Conservation (phyloP, 1,140 invertebrate species). For the Eurosta solidaginis region DNA sequence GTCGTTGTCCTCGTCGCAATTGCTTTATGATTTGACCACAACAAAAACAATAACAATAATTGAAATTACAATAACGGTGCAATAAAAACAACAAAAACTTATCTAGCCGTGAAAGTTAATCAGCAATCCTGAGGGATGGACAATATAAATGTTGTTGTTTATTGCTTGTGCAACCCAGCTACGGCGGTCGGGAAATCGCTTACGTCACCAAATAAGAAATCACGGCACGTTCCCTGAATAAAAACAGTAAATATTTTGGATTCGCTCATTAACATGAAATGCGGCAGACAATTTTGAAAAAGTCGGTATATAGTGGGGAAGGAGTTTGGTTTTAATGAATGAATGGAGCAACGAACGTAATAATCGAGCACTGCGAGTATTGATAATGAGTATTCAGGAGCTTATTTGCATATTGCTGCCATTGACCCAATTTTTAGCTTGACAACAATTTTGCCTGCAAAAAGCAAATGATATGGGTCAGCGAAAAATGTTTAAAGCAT, state of each 20-base stretch:
- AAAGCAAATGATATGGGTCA: too few species aligned
- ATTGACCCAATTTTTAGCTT: conserved; percentile 7
- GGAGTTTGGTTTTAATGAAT: background rate
- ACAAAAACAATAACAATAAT: background rate
- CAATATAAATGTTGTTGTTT: background rate
- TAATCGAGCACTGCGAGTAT: background rate
- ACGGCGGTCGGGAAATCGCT: background rate
- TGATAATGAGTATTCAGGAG: background rate
- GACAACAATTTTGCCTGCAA: background rate
- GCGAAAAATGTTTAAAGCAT: too few species aligned
- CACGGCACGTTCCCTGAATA: background rate
- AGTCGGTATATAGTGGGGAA: background rate
- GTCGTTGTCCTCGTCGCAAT: background rate
- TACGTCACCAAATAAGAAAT: background rate
- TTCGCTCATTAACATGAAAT: conserved; percentile 20
- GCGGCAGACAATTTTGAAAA: background rate
- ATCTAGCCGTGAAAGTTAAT: conserved; percentile 2
- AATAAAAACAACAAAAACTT: background rate
- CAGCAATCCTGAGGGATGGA: background rate
- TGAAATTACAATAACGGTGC: background rate
- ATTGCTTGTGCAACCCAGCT: background rate
- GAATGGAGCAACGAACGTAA: background rate
- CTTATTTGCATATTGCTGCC: conserved; percentile 22
- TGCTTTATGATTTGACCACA: conserved; percentile 11
- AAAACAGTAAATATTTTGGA: background rate